Evolutionary conservation across 2,113 vertebrate species (phyloP), one percentile per base, ranked within the genome.

Genomic region (Hemicordylus capensis): DNA sequence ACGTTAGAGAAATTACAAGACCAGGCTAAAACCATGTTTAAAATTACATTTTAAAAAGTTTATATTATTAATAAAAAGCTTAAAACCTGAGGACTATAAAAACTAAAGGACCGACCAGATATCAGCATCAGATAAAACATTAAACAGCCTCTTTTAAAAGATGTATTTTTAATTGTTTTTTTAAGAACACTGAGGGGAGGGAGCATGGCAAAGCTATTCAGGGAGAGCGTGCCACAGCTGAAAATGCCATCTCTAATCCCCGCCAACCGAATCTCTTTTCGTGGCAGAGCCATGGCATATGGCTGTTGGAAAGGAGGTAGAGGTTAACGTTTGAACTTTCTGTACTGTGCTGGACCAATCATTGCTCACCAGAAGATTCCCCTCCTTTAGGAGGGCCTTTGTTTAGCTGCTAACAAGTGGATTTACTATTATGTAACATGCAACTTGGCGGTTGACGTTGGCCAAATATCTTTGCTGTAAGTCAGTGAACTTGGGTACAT

Each of bases 191-290:
- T n/a, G n/a, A n/a, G n/a, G n/a, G n/a, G n/a, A n/a, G n/a, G n/a
- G n/a, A n/a, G n/a, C n/a, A n/a, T n/a, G n/a, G n/a, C n/a, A n/a
- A n/a, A n/a, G n/a, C n/a, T n/a, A n/a, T n/a, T n/a, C n/a, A n/a
- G n/a, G n/a, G n/a, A n/a, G n/a, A n/a, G n/a, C n/a, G n/a, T n/a
- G 84, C 91, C 69, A 72, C 92, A 92, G 78, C 84, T 85, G 89
- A 59, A 85, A 78, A 39, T 72, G 90, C 84, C 88, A 54, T 87
- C 89, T 92, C 81, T 75, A 63, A 77, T 58, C 92, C 39, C 2
- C n/a, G n/a, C n/a, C n/a, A n/a, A n/a, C n/a, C n/a, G n/a, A n/a
- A n/a, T 26, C 63, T 72, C 87, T 76, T 39, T 69, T 76, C 44
- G 59, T 42, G 24, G 44, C n/a, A n/a, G n/a, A n/a, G n/a, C n/a